phyloP scores from a whole-genome alignment of 2,888 invertebrate species.

The Ptychoptera albimana region DNA sequence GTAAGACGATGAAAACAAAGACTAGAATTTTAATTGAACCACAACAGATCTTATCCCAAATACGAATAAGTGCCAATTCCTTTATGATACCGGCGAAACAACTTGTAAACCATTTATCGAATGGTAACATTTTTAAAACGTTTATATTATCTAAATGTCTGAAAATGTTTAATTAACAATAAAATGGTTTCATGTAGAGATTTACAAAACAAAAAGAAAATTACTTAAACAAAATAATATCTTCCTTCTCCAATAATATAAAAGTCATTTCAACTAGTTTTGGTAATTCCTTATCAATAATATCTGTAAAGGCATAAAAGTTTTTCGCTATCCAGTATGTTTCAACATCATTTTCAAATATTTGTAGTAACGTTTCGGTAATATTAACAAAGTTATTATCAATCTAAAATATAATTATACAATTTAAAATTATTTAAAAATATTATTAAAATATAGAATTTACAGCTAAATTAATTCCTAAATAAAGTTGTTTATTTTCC shows the following conservation, averaged over 20 bases:
- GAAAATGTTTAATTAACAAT: conserved; percentile 16
- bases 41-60: conserved; percentile 80
- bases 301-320: conserved; percentile 51
- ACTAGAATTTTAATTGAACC: conserved; percentile 70
- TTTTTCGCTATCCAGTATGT: conserved; percentile 71
- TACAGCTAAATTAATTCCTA: conserved; percentile 34
- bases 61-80: conserved; percentile 59
- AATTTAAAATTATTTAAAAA: not conserved
- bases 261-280: conserved; percentile 51
- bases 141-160: conserved; percentile 50
- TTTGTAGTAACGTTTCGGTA: conserved; percentile 49
- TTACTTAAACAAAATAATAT: conserved; percentile 38
- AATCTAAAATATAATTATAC: conserved; percentile 26
- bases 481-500: conserved; percentile 49
- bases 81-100: conserved; percentile 71
- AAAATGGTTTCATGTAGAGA: conserved; percentile 8
- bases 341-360: conserved; percentile 59
- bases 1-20: conserved; percentile 57
- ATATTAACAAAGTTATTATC: conserved; percentile 44
- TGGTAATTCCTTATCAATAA: conserved; percentile 45
- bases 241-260: conserved; percentile 60
- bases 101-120: conserved; percentile 64
- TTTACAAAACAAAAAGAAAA: conserved; percentile 5
- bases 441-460: conserved; percentile 6
- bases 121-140: conserved; percentile 46